Percentiles rank a stretch among this genome's conserved stretches.
Conservation (phyloP, 92 coral and sea anemone genomes). For the Epizoanthus illoricatus region DNA sequence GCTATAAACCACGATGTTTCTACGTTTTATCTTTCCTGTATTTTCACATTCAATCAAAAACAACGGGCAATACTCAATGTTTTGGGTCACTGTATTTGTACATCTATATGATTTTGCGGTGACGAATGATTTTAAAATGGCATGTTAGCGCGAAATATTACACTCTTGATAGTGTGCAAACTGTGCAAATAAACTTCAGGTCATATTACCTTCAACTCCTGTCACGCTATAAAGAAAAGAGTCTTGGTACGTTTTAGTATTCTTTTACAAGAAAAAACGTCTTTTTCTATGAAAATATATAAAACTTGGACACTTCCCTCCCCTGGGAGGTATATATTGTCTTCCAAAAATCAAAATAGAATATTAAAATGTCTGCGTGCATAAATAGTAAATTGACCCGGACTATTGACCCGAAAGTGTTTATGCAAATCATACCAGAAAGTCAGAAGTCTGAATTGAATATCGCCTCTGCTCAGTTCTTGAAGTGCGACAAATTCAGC, state of each 20-base stretch:
- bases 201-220: not conserved
- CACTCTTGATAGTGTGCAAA: too few species aligned
- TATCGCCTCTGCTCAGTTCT: not conserved
- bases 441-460: slow-evolving; percentile 3
- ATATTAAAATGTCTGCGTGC: not conserved
- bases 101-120: too few species aligned
- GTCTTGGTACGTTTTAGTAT: not conserved
- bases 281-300: not conserved
- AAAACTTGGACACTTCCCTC: too few species aligned
- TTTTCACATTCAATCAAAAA: too few species aligned
- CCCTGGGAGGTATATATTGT: not conserved
- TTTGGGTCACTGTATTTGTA: too few species aligned
- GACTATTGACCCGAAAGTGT: slow-evolving; percentile 28
- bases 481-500: not conserved
- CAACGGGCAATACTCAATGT: too few species aligned
- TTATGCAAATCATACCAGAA: slow-evolving; percentile 23
- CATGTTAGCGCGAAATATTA: not conserved
- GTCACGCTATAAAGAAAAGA: slow-evolving; percentile 21
- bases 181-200: slow-evolving; percentile 19
- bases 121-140: not conserved
- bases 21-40: too few species aligned
- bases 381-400: slow-evolving; percentile 28
- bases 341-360: not conserved
- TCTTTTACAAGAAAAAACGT: not conserved
- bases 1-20: too few species aligned